Conservation (phyloP, 2,797 vertebrate genomes). For the Neostethus bicornis region DNA sequence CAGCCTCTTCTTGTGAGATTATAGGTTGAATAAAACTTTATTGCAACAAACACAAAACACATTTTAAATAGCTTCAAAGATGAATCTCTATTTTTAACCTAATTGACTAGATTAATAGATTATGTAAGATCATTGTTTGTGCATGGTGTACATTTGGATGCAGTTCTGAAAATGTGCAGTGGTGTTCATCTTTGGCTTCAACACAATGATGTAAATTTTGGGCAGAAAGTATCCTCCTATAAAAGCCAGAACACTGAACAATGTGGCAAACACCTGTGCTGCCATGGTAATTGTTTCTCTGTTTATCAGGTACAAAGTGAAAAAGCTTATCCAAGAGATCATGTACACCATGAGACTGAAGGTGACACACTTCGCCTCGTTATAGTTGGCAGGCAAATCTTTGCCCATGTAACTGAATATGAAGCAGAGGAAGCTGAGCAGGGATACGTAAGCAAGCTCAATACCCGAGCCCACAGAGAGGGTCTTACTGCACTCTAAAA, state of each 20-base stretch:
- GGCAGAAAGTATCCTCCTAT: constrained; percentile 84
- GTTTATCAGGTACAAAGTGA: constrained; percentile 81
- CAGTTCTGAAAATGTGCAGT: constrained; percentile 84
- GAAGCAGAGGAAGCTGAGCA: constrained; percentile 81
- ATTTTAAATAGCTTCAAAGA: constrained; percentile 4
- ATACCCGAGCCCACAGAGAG: constrained; percentile 63
- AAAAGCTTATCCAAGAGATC: constrained; percentile 82
- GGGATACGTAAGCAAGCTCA: constrained; percentile 65
- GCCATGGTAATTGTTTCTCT: constrained; percentile 76
- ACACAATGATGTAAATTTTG: constrained; percentile 84
- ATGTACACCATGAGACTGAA: constrained; percentile 85
- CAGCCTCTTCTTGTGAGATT: background rate
- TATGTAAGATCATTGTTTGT: constrained; percentile 62
- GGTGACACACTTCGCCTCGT: constrained; percentile 85
- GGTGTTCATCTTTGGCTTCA: constrained; percentile 83
- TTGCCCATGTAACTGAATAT: constrained; percentile 86
- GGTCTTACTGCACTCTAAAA: constrained; percentile 79
- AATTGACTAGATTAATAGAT: background rate
- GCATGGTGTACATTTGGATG: constrained; percentile 89
- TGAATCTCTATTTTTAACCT: background rate
- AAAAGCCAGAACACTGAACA: constrained; percentile 82
- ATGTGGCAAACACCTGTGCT: constrained; percentile 72
- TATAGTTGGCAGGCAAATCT: constrained; percentile 88
- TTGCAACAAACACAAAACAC: background rate
- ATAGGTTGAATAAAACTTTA: background rate